Evolutionary conservation across 53 echinoderm and acorn worm genomes (phyloP).

Genomic region (Hippasteria phrygiana): DNA sequence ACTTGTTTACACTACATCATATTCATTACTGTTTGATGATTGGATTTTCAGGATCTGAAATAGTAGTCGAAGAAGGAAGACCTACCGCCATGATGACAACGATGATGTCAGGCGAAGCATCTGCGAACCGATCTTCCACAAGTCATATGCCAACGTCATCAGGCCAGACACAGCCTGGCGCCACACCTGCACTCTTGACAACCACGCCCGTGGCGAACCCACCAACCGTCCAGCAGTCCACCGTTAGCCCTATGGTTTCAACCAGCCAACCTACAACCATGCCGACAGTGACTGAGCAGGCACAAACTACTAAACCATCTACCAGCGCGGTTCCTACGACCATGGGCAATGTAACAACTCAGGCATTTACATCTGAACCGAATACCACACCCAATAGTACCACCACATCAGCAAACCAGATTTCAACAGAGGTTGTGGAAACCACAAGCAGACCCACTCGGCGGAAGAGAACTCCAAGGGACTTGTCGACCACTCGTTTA

Average conservation of each 20-base stretch:
- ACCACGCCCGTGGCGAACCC: neutral
- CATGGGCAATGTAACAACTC: neutral
- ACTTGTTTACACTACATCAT: too few relatives aligned
- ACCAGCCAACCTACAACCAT: neutral
- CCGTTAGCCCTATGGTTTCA: neutral
- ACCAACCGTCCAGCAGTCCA: neutral
- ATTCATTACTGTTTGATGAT: too few relatives aligned
- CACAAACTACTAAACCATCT: neutral
- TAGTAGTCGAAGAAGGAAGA: neutral
- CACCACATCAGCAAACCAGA: neutral
- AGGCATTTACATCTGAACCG: neutral
- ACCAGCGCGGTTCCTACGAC: neutral
- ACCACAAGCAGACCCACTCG: neutral
- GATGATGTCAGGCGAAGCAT: neutral
- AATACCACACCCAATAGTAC: neutral
- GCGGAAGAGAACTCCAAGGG: neutral
- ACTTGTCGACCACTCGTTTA: neutral
- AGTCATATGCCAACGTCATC: neutral
- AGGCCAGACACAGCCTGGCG: neutral
- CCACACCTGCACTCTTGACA: neutral
- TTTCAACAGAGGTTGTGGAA: neutral
- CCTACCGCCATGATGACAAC: neutral
- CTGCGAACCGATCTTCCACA: neutral
- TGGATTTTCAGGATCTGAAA: neutral
- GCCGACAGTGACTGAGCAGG: neutral